Base-by-base conservation (phyloP, 1,140 invertebrate species). In the Drosophila sp. region DNA sequence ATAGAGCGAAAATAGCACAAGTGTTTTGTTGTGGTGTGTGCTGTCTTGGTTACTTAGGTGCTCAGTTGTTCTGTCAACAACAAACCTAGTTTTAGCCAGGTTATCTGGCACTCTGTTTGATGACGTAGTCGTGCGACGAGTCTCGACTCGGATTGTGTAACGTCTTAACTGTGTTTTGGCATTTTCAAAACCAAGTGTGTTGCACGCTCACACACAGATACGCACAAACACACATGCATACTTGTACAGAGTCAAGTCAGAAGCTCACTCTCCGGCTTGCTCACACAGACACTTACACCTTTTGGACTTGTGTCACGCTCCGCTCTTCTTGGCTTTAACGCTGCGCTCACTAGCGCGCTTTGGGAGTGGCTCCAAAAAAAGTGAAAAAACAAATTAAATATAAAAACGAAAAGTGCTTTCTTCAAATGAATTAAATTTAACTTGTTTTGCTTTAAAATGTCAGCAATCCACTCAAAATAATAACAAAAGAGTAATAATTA, bases 331-430 rank as follows among this genome's bases (percentile, higher is more conserved):
- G 81, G 78, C 80, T 84, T 80, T 48, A 86, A 84, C 25, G 63
- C 34, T 59, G 29, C 50, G 54, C 54, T 76, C 80, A 62, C 76
- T 81, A 61, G 61, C 58, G 56, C 72, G 70, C 69, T 87, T 89
- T 89, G 83, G 83, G 83, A 89, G 83, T 89, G 83, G 83, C 83
- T 89, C 79, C 65, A 72, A 72, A 74, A 82, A 89, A 78, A 81
- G 72, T 58, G 46, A 78, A 74, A 69, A 58, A 65, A 69, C 57
- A 46, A 45, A 67, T 13, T 51, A 45, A 71, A 57, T 57, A 32
- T 34, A 69, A 65, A 63, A 79, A 50, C 43, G 46, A 75, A 63
- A 81, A 38, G 40, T 70, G 57, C n/a, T 75, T 71, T 25, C 32
- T 58, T 64, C 7, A n/a, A 25, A 63, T 38, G 18, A 70, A 62